Base-by-base conservation (phyloP, 1,140 invertebrate genomes). In the Drosophila orosa region DNA sequence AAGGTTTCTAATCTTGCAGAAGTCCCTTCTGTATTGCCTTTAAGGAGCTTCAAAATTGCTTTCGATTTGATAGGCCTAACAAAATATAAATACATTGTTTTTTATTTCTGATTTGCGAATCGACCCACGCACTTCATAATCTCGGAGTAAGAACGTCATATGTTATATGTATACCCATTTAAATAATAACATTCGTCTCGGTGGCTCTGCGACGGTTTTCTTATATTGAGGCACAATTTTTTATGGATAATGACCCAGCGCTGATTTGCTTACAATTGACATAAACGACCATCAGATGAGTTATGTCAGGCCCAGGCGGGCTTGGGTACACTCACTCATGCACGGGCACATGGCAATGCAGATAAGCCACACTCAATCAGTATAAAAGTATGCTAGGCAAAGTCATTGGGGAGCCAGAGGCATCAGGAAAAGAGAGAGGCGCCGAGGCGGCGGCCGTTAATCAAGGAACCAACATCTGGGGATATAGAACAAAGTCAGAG, bases 181-280 rank as follows among this genome's bases (percentile, higher is more conserved):
- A 83, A 87, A 89, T 87, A 87, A 89, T 77, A 79, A 87, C 83
- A 87, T 87, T 87, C 87, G 84, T 87, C 84, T 89, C 65, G 75
- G 72, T 56, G 82, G 78, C 61, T 66, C 67, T 76, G 66, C 86
- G 78, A 69, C 69, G 61, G 50, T 40, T 68, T 47, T 67, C 33
- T 66, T 66, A 66, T 27, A 24, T 40, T n/a, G 29, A 35, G 17
- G 35, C 33, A 22, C 71, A 35, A 48, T 76, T 60, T 77, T 77
- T 68, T 76, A 77, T 77, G 63, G 73, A 71, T 77, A 67, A 75
- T 75, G 65, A 61, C 58, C 58, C 48, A 52, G 84, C 79, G 83
- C 83, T 86, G 83, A 86, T 86, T 86, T 86, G 83, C 83, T 87
- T 86, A 86, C 83, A 87, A 86, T 87, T 86, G 83, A 86, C 83